These are phyloP conservation scores for Pantherophis vulpinus DNA, from an alignment of 2,797 vertebrate genomes.

Conservation along the genomic window DNA sequence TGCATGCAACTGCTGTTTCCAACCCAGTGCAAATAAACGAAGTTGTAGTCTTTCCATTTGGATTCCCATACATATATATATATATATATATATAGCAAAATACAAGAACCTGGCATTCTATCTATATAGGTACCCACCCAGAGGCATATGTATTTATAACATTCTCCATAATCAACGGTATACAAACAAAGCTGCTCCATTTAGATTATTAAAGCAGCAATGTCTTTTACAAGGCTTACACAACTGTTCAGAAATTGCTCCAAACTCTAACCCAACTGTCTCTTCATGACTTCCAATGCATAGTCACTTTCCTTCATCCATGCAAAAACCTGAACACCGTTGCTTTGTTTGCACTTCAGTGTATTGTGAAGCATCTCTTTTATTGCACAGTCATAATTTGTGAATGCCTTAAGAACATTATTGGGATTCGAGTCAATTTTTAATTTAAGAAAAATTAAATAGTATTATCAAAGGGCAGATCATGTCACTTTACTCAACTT, in stretches of 20 bases:
- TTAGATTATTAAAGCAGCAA: neutral
- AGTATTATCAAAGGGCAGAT: neutral
- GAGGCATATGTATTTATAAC: neutral
- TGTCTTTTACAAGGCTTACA: neutral
- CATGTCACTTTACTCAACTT: neutral
- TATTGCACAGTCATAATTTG: neutral
- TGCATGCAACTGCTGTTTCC: neutral
- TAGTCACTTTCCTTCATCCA: neutral
- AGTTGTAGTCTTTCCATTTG: neutral
- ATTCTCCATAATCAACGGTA: neutral
- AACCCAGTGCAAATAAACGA: neutral
- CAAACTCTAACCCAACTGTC: neutral
- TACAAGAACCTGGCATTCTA: neutral
- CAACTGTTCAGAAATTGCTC: neutral
- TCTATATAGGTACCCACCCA: neutral
- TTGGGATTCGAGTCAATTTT: conserved; percentile 42
- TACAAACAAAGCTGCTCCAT: neutral
- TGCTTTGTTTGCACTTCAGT: neutral
- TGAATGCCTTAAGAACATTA: conserved; percentile 21
- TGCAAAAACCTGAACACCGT: neutral
- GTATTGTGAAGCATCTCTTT: neutral
- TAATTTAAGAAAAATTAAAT: neutral
- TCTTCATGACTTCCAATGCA: neutral
- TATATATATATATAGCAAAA: neutral
- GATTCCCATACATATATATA: neutral